Conservation (phyloP, 2,888 invertebrate species). For the Andrena hattorfiana region DNA sequence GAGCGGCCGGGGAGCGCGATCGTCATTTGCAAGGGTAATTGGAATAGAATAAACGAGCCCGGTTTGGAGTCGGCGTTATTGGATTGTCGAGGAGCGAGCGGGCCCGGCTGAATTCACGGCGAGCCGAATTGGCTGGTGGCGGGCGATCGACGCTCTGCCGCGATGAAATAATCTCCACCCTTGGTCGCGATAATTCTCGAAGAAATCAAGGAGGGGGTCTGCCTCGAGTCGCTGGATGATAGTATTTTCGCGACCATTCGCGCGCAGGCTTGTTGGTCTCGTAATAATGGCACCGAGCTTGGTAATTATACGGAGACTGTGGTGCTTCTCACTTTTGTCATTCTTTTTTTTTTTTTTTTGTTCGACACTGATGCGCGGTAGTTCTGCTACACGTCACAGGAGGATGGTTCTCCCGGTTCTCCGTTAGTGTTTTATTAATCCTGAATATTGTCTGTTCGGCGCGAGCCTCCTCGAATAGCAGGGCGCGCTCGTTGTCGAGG, state of each 20-base stretch:
- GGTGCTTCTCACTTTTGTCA: too few relatives aligned
- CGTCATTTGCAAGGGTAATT: conserved; percentile 56
- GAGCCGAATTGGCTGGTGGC: conserved; percentile 17
- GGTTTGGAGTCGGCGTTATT: conserved; percentile 45
- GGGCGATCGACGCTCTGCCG: conserved; percentile 24
- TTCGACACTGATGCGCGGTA: too few relatives aligned
- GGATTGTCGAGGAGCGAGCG: conserved; percentile 34
- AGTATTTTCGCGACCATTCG: too few relatives aligned
- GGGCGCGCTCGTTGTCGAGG: not conserved
- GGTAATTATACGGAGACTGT: too few relatives aligned
- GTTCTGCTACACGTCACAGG: too few relatives aligned
- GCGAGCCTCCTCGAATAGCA: not conserved
- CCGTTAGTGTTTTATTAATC: not conserved
- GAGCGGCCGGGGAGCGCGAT: conserved; percentile 20
- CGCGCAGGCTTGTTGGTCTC: too few relatives aligned
- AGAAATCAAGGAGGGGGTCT: not conserved
- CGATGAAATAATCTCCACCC: conserved; percentile 37
- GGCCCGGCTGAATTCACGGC: conserved; percentile 18
- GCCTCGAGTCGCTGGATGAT: too few relatives aligned
- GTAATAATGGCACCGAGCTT: too few relatives aligned
- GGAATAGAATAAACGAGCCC: conserved; percentile 51
- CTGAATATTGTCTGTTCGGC: not conserved
- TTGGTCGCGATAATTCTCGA: conserved; percentile 7
- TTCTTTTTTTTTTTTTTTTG: too few relatives aligned
- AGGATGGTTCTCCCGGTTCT: too few relatives aligned